These are phyloP conservation scores for Pterocles burchelli DNA, from an alignment of 2,113 vertebrate species.

Conservation along the genomic window DNA sequence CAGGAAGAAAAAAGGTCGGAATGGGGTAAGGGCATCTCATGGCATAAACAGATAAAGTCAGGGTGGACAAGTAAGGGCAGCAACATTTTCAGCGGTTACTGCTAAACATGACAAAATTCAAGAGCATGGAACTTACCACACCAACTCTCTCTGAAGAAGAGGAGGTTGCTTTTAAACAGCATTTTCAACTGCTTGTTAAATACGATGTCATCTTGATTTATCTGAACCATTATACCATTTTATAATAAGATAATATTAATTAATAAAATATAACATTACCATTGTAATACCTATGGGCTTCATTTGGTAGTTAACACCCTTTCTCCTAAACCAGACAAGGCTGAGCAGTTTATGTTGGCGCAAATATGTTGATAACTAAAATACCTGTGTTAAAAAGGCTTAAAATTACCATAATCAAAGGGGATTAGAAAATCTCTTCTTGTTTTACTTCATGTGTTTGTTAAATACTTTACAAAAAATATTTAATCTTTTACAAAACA, in stretches of 20 bases:
- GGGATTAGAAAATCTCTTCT: neutral
- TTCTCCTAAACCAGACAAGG: neutral
- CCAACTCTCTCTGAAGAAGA: neutral
- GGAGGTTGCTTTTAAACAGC: neutral
- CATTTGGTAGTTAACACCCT: neutral
- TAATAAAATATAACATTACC: neutral
- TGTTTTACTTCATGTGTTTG: neutral
- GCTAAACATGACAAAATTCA: neutral
- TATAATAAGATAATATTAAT: neutral
- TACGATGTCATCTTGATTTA: neutral
- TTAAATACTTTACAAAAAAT: neutral
- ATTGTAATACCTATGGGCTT: neutral
- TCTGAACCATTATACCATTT: neutral
- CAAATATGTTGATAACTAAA: neutral
- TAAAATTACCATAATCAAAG: neutral
- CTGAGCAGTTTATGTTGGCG: neutral
- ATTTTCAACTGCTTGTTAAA: neutral
- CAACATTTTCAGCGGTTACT: neutral
- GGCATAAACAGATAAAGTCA: neutral
- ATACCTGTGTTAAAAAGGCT: neutral
- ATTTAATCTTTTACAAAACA: neutral
- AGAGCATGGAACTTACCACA: neutral
- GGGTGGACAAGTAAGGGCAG: neutral
- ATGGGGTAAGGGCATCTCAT: neutral
- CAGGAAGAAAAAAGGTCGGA: neutral